phyloP scores from a whole-genome alignment of 1,140 invertebrate species.

The Homalodisca vitripennis region DNA sequence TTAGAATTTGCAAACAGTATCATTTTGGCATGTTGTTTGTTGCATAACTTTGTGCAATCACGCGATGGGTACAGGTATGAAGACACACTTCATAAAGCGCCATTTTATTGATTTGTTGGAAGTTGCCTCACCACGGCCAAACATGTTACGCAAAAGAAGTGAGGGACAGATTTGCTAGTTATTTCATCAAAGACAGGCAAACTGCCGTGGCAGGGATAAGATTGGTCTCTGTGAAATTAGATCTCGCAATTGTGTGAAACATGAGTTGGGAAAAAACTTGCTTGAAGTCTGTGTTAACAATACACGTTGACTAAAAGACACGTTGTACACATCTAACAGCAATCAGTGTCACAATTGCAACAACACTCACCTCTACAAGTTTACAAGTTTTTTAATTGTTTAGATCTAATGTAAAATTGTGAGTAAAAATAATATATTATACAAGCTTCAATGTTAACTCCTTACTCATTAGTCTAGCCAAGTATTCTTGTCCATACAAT shows the following conservation, averaged over 20 bases:
- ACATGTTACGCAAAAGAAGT: conserved; percentile 16
- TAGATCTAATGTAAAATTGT: no score
- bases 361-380: no score
- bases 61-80: conserved; percentile 22
- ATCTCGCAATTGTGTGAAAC: no score
- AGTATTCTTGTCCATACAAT: no score
- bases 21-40: conserved; percentile 35
- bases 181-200: conserved; percentile 24
- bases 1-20: conserved; percentile 35
- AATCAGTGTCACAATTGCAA: not conserved
- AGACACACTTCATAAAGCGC: not conserved
- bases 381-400: not conserved
- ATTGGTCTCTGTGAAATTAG: not conserved
- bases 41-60: conserved; percentile 31
- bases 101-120: conserved; percentile 52
- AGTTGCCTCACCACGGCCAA: conserved; percentile 7
- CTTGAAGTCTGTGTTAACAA: no score
- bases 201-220: conserved; percentile 26
- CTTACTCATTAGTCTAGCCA: no score
- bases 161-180: conserved; percentile 25
- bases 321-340: not conserved
- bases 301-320: no score
- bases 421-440: no score
- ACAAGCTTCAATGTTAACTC: no score
- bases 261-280: no score